Evolutionary conservation across 1,140 invertebrate genomes (phyloP), one percentile per base, ranked within the genome.

Genomic region (Gerris buenoi): DNA sequence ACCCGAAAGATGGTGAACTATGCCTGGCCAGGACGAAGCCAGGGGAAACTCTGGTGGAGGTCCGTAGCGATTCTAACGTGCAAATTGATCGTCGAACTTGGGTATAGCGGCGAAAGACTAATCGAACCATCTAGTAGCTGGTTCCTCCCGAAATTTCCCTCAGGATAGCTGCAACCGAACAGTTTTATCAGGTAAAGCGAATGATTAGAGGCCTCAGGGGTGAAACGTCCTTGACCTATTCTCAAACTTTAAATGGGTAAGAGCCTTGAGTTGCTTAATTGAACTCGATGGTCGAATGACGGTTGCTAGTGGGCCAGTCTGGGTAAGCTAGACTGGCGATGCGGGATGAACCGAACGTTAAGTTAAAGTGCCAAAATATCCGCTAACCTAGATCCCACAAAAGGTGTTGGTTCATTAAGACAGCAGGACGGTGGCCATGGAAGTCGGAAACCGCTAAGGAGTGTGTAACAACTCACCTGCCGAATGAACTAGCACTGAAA

Each of bases 1-100:
- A 89, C 86, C 88, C 87, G 87, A 91, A 90, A 90, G 88, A 90
- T 89, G 87, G 87, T 90, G 87, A 90, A 87, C 87, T 90, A 90
- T 89, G 85, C 88, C 83, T 88, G 87, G 84, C 82, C 83, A 89
- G 87, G 85, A 83, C 78, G 87, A 91, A 88, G 87, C 83, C 87
- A 87, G 86, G 82, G 87, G 85, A 89, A 91, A 90, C 86, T 82
- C 85, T 89, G 88, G 83, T 90, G 87, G 87, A 90, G 82, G 88
- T 82, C 81, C 86, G 87, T 80, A 89, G 85, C 86, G 86, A 83
- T 89, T 88, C 87, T 90, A 88, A 90, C 87, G 88, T 89, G 86
- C 87, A 90, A 91, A 90, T 91, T 88, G 87, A 88, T 91, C 86
- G 87, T 89, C 85, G 79, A 83, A 91, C 81, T 82, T 89, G 86